These are phyloP conservation scores for Drosophila anomelani DNA, from an alignment of 2,888 invertebrate genomes.

Conservation along the genomic window DNA sequence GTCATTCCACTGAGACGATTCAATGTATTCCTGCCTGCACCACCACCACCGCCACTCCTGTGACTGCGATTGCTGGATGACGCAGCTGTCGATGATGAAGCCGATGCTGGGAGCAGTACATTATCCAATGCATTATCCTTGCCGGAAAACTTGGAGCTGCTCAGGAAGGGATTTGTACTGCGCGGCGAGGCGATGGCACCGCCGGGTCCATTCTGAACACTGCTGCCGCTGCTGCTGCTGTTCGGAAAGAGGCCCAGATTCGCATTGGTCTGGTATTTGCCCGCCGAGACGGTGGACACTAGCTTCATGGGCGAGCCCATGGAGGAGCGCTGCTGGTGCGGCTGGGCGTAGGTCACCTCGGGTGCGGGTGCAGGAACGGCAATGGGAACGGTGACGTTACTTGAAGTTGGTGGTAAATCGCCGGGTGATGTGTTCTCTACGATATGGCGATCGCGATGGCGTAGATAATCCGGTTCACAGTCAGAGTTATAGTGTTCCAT, in stretches of 20 bases:
- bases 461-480: conserved; percentile 85
- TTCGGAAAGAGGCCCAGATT: conserved; percentile 68
- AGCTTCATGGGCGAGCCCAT: conserved; percentile 76
- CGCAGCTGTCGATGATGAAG: conserved; percentile 79
- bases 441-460: conserved; percentile 62
- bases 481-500: conserved; percentile 90
- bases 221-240: conserved; percentile 54
- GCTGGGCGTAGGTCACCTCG: conserved; percentile 71
- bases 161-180: conserved; percentile 84
- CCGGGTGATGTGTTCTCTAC: conserved; percentile 36
- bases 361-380: conserved; percentile 11
- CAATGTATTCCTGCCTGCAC: conserved; percentile 70
- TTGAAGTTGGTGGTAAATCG: neutral
- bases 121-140: conserved; percentile 53
- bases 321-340: conserved; percentile 53
- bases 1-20: conserved; percentile 86
- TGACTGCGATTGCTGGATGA: conserved; percentile 78
- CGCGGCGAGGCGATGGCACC: conserved; percentile 56
- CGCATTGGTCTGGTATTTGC: conserved; percentile 72
- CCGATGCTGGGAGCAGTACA: conserved; percentile 72
- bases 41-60: conserved; percentile 77
- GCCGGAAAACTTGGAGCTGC: conserved; percentile 80
- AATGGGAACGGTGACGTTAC: neutral
- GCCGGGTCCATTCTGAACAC: conserved; percentile 27
- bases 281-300: conserved; percentile 59